phyloP scores from a whole-genome alignment of 2,113 vertebrate species.

The Strix aluco region DNA sequence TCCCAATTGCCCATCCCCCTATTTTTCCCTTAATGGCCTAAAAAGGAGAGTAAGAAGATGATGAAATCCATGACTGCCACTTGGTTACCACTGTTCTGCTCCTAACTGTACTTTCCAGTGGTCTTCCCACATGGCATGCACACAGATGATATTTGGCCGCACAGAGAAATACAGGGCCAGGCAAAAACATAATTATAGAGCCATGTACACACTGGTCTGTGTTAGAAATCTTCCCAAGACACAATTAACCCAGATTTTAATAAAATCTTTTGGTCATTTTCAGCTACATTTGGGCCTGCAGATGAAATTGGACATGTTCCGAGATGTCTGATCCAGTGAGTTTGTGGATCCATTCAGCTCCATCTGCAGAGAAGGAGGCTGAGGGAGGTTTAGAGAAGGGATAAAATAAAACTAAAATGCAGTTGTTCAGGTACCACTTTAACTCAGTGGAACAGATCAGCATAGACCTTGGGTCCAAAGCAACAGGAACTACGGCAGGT shows the following conservation, averaged over 20 bases:
- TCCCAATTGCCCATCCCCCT: background rate
- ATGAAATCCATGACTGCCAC: background rate
- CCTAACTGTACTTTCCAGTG: background rate
- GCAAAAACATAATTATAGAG: background rate
- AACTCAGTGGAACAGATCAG: background rate
- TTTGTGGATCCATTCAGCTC: background rate
- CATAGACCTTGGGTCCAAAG: background rate
- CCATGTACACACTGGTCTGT: background rate
- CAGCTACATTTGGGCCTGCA: conserved; percentile 13
- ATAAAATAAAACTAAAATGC: background rate
- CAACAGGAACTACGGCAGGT: background rate
- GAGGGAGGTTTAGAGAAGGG: background rate
- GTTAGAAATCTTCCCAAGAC: conserved; percentile 44
- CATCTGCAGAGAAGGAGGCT: background rate
- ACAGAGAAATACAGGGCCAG: background rate
- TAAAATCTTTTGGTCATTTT: conserved; percentile 43
- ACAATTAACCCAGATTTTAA: conserved; percentile 44
- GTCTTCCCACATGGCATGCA: background rate
- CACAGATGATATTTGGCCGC: background rate
- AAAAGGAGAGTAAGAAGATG: background rate
- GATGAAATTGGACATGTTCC: conserved; percentile 28
- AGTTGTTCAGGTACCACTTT: background rate
- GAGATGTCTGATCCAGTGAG: background rate
- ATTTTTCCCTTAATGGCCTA: background rate
- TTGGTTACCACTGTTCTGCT: background rate